Percentiles rank a stretch among this genome's conserved stretches.
Conservation (phyloP, 2,888 invertebrate species). For the Eustalomyia histrio region DNA sequence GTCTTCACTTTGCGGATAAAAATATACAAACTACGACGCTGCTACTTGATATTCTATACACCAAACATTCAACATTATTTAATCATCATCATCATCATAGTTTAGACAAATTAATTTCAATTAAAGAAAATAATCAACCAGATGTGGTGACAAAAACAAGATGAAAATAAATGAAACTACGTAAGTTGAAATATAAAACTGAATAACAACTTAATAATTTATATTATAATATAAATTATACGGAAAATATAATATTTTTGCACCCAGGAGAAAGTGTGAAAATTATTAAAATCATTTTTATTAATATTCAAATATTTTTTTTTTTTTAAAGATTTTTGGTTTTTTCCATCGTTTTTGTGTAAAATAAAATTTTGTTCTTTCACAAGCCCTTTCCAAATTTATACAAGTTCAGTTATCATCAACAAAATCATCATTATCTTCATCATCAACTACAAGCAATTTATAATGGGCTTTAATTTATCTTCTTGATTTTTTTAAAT, state of each 20-base stretch:
- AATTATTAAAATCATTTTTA: neutral
- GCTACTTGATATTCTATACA: neutral
- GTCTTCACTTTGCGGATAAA: conserved; percentile 58
- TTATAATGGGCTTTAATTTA: conserved; percentile 59
- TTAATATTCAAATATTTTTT: neutral
- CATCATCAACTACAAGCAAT: conserved; percentile 51
- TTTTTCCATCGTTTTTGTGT: neutral
- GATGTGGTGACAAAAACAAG: conserved; percentile 45
- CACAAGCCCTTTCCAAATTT: conserved; percentile 38
- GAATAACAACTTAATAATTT: neutral
- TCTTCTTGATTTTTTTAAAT: conserved; percentile 59
- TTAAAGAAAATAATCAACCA: conserved; percentile 52
- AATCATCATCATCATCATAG: conserved; percentile 21
- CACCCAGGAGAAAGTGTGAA: neutral
- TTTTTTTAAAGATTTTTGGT: neutral
- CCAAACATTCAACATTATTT: conserved; percentile 24
- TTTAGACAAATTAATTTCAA: conserved; percentile 65
- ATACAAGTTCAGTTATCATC: conserved; percentile 35
- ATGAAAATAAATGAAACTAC: conserved; percentile 26
- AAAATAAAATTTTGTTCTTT: conserved; percentile 3
- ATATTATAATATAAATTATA: neutral
- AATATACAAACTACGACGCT: conserved; percentile 13
- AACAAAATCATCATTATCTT: conserved; percentile 16
- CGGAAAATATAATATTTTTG: conserved; percentile 39
- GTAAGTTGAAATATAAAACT: conserved; percentile 10